Evolutionary conservation across 2,113 vertebrate genomes (phyloP).

Genomic region (Phyllopteryx taeniolatus): DNA sequence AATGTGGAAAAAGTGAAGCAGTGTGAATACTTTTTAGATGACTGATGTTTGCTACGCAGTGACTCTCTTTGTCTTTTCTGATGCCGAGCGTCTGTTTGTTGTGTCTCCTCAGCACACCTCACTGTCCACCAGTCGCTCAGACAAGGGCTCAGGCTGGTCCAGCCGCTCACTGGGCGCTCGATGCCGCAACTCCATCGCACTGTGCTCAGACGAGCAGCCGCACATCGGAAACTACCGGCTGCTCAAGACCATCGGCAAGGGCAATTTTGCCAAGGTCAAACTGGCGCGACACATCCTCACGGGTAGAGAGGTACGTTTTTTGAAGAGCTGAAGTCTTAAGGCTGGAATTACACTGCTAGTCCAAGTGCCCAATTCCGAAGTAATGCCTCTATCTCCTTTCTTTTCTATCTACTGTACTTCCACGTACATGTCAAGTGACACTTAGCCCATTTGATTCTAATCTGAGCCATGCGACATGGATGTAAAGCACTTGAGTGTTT

Average conservation of each 20-base stretch:
- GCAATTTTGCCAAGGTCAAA: conserved; percentile 94
- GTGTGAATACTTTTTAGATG: not conserved
- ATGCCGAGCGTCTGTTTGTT: not conserved
- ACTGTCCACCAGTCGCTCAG: conserved; percentile 82
- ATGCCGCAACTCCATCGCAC: conserved; percentile 89
- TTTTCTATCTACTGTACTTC: not conserved
- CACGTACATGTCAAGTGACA: not conserved
- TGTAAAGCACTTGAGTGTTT: conserved; percentile 12
- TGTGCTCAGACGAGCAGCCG: conserved; percentile 86
- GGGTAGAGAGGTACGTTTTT: conserved; percentile 79
- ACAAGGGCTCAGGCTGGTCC: conserved; percentile 85
- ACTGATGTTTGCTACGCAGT: not conserved
- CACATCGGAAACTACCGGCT: conserved; percentile 91
- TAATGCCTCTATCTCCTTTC: not conserved
- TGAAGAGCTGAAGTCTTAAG: not conserved
- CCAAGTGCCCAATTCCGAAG: not conserved
- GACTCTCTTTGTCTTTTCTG: not conserved
- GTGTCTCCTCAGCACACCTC: conserved; percentile 75
- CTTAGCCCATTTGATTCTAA: not conserved
- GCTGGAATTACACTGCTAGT: not conserved
- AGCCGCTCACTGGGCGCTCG: conserved; percentile 86
- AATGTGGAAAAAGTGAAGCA: not conserved
- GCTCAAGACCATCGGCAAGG: conserved; percentile 90
- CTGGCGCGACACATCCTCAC: conserved; percentile 89
- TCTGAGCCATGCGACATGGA: not conserved